Percentiles rank a stretch among this genome's conserved stretches.
Conservation (phyloP, 2,888 invertebrate genomes). For the Amorpha juglandis region DNA sequence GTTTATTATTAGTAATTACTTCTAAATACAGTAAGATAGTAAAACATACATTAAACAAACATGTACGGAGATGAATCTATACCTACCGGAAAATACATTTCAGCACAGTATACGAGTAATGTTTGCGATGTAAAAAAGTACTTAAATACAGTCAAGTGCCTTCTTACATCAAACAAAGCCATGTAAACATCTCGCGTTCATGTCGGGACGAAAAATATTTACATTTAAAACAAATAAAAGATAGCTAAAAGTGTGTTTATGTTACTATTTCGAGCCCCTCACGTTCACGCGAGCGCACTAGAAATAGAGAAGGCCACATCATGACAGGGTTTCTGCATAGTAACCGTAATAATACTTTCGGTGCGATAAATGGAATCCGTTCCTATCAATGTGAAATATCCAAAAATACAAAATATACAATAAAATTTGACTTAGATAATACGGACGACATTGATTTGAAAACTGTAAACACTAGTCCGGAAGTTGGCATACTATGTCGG, state of each 20-base stretch:
- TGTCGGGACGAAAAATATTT: slow-evolving; percentile 42
- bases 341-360: background rate
- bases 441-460: slow-evolving; percentile 41
- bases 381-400: slow-evolving; percentile 19
- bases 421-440: slow-evolving; percentile 47
- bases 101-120: background rate
- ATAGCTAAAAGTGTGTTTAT: slow-evolving; percentile 34
- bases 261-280: slow-evolving; percentile 33
- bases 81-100: slow-evolving; percentile 5
- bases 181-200: slow-evolving; percentile 32
- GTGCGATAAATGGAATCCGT: slow-evolving; percentile 4
- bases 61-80: background rate
- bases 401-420: slow-evolving; percentile 38
- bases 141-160: slow-evolving; percentile 66
- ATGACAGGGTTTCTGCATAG: background rate
- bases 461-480: slow-evolving; percentile 28
- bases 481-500: background rate
- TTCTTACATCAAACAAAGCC: slow-evolving; percentile 50
- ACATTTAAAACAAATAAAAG: slow-evolving; percentile 40
- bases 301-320: background rate
- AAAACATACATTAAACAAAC: slow-evolving; percentile 6
- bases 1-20: background rate
- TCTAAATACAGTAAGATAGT: background rate
- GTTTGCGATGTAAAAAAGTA: slow-evolving; percentile 54
- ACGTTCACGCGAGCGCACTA: background rate